Evolutionary conservation across 2,888 invertebrate species (phyloP), one percentile per base, ranked within the genome.

Genomic region (Lordiphosa fenestrarum): DNA sequence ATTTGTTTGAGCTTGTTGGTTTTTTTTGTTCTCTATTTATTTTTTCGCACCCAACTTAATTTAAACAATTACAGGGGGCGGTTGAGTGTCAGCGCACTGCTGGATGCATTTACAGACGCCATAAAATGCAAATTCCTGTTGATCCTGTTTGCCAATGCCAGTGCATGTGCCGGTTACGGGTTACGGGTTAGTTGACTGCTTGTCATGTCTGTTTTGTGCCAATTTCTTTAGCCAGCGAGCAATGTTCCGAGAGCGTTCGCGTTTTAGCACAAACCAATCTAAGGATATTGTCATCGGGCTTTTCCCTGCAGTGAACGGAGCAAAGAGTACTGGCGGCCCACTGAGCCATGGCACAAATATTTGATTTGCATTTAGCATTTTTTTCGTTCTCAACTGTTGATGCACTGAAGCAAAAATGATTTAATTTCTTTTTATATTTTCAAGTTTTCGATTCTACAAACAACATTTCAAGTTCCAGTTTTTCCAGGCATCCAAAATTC

Each of bases 71-170:
- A 71, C 41, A 12, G 38, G 7, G 23, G 12, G 19, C 12, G 41
- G 47, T 35, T 37, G 47, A 44, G 30, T 54, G 30, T 30, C 30
- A 30, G 30, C 53, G 6, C 23, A 30, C 25, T 47, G 23, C 25
- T 37, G 39, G 52, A 3, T 37, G 73, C 82, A 73, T 77, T 82
- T 62, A 57, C 71, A 78, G 80, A 78, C 85, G 66, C 85, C 73
- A 78, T 81, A 83, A 84, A 82, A 81, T 81, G 80, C 85, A 84
- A 81, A 81, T 81, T 81, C 80, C 73, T 78, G 83, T 71, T 82
- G 85, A 81, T 81, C 80, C 83, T 71, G 80, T 78, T 83, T 64
- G 67, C 70, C 83, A 67, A 72, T 81, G 85, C 80, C 70, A 78
- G 47, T 63, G 85, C 84, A 84, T 80, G 81, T 76, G 62, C 83